Conservation (phyloP, 2,797 vertebrate species). For the Heteromormyrus szaboi region DNA sequence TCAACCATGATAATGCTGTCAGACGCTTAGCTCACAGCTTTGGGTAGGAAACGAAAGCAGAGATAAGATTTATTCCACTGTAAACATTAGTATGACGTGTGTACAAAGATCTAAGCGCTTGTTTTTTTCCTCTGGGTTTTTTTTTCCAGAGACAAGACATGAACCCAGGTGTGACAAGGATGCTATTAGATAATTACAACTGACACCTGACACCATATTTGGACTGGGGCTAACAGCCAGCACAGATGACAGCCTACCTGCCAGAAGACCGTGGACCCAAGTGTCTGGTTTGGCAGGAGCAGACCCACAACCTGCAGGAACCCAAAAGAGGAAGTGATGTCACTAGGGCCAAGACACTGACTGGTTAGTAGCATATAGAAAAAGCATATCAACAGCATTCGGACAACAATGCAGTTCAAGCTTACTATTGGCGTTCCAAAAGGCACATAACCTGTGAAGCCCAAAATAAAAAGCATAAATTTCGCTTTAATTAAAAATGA, state of each 20-base stretch:
- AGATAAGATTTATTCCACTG: not conserved
- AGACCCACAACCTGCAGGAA: conserved; percentile 80
- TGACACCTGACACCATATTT: conserved; percentile 12
- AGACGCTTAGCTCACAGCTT: not conserved
- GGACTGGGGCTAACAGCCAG: not conserved
- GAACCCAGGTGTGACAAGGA: conserved; percentile 6
- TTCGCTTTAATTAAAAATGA: not conserved
- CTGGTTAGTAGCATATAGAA: not conserved
- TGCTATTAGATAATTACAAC: conserved; percentile 4
- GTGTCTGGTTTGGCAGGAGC: conserved; percentile 84
- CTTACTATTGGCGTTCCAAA: conserved; percentile 91
- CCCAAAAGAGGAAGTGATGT: conserved; percentile 1
- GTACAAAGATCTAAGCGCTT: not conserved
- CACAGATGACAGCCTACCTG: conserved; percentile 65
- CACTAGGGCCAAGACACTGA: not conserved
- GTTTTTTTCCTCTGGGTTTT: conserved; percentile 1
- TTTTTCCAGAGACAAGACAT: not conserved
- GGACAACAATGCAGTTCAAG: conserved; percentile 28
- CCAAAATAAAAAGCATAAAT: conserved; percentile 19
- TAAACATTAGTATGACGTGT: conserved; percentile 6
- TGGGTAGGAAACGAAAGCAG: not conserved
- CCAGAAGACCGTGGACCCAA: conserved; percentile 86
- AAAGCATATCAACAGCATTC: not conserved
- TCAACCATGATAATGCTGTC: not conserved
- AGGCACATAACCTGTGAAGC: conserved; percentile 80